Evolutionary conservation across 1,140 invertebrate genomes (phyloP).

Genomic region (Heliothis subflexa): DNA sequence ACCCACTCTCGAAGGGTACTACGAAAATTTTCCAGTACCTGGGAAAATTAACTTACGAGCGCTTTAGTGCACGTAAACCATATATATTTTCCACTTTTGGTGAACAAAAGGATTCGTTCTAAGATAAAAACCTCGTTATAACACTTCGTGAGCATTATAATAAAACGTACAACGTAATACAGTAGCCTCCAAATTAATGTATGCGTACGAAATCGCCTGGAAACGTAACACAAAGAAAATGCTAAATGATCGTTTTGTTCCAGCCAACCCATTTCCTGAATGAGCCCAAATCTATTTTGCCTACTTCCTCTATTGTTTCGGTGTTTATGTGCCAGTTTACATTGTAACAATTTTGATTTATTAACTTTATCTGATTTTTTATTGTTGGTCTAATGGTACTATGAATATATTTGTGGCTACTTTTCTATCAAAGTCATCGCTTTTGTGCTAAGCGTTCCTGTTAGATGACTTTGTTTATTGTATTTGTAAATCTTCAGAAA

Average conservation of each 20-base stretch:
- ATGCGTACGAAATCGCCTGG: slow-evolving; percentile 28
- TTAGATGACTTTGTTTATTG: too few species aligned
- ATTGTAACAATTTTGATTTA: slow-evolving; percentile 42
- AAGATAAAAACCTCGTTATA: slow-evolving; percentile 6
- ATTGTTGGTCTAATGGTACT: neutral
- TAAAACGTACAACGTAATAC: neutral
- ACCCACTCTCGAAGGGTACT: neutral
- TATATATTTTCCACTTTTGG: neutral
- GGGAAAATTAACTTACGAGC: neutral
- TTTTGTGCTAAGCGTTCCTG: too few species aligned
- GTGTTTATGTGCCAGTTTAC: neutral
- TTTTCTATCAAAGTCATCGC: too few species aligned
- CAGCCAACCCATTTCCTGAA: slow-evolving; percentile 25
- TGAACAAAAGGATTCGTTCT: neutral
- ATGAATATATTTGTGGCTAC: too few species aligned
- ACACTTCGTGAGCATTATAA: neutral
- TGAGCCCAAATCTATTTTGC: slow-evolving; percentile 37
- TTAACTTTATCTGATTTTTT: slow-evolving; percentile 23
- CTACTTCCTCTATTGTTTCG: slow-evolving; percentile 34
- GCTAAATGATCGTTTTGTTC: slow-evolving; percentile 43
- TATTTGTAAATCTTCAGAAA: too few species aligned
- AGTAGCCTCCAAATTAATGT: slow-evolving; percentile 2
- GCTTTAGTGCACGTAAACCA: neutral
- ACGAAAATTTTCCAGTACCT: neutral
- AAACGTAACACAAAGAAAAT: slow-evolving; percentile 40